phyloP scores from a whole-genome alignment of 53 echinoderm and acorn worm genomes.

The Patiria pectinifera region DNA sequence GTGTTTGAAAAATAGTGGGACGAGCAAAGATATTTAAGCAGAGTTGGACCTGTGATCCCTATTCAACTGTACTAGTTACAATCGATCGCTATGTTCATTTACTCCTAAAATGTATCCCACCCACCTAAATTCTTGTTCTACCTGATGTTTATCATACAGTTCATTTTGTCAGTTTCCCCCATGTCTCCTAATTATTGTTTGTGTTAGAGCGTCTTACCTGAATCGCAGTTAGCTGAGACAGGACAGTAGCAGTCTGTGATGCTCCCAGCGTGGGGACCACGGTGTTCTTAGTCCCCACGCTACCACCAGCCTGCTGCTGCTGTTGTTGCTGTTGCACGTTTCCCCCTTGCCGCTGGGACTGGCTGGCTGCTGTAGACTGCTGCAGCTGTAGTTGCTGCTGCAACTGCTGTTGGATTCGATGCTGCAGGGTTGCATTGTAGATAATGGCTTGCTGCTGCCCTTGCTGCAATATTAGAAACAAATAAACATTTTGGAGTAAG shows the following conservation, averaged over 20 bases:
- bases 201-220: conserved; percentile 26
- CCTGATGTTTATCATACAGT: too few relatives aligned
- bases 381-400: conserved; percentile 80
- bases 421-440: conserved; percentile 78
- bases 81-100: too few relatives aligned
- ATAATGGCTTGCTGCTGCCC: conserved; percentile 79
- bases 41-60: too few relatives aligned
- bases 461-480: conserved; percentile 28
- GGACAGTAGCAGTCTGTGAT: conserved; percentile 45
- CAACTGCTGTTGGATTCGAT: conserved; percentile 66
- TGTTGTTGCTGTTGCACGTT: conserved; percentile 20
- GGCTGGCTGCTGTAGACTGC: conserved; percentile 65
- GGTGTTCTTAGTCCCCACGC: conserved; percentile 38
- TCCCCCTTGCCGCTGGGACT: conserved; percentile 31
- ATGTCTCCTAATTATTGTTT: not conserved
- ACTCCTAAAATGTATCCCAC: too few relatives aligned
- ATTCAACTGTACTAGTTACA: too few relatives aligned
- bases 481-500: not conserved
- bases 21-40: too few relatives aligned
- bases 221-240: conserved; percentile 59
- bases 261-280: conserved; percentile 28
- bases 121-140: too few relatives aligned
- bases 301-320: conserved; percentile 17
- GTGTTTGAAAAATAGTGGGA: too few relatives aligned
- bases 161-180: not conserved